Conservation (phyloP, 2,888 invertebrate species). For the Abscondita cerata region DNA sequence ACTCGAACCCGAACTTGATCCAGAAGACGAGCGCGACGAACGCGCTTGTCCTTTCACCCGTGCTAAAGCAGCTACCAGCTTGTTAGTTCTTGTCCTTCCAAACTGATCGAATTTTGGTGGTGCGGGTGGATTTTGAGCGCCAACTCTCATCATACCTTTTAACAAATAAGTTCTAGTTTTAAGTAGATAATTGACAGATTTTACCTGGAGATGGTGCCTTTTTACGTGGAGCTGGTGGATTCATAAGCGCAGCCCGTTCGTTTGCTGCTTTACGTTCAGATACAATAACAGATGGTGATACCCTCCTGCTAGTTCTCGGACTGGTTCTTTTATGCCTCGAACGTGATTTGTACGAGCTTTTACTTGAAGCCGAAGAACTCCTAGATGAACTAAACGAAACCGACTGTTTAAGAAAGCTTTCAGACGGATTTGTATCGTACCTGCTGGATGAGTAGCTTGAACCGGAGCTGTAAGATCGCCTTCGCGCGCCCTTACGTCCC, state of each 20-base stretch:
- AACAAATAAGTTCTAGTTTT: no score
- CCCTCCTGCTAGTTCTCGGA: conserved; percentile 42
- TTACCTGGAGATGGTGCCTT: conserved; percentile 62
- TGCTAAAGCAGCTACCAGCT: conserved; percentile 56
- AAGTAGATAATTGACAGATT: no score
- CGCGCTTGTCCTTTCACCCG: conserved; percentile 55
- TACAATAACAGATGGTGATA: conserved; percentile 70
- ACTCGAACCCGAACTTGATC: conserved; percentile 63
- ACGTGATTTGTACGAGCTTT: conserved; percentile 58
- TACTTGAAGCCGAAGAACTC: conserved; percentile 53
- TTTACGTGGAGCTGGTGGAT: conserved; percentile 73
- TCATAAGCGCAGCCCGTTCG: conserved; percentile 75
- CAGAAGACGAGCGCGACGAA: conserved; percentile 61
- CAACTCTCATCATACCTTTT: conserved; percentile 61
- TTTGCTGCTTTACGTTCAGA: conserved; percentile 69
- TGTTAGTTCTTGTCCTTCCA: conserved; percentile 53
- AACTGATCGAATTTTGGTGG: conserved; percentile 57
- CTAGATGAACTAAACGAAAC: conserved; percentile 50
- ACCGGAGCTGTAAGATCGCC: conserved; percentile 74
- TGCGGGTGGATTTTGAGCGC: conserved; percentile 67
- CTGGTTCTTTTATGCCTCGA: conserved; percentile 46
- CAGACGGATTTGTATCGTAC: conserved; percentile 50
- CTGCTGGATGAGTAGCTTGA: conserved; percentile 72
- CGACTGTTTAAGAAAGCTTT: background rate
- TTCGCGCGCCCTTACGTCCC: conserved; percentile 63